Percentiles rank a stretch among this genome's conserved stretches.
These are phyloP conservation scores for Mohoua ochrocephala DNA, from an alignment of 2,113 vertebrate genomes.

Conservation along the genomic window DNA sequence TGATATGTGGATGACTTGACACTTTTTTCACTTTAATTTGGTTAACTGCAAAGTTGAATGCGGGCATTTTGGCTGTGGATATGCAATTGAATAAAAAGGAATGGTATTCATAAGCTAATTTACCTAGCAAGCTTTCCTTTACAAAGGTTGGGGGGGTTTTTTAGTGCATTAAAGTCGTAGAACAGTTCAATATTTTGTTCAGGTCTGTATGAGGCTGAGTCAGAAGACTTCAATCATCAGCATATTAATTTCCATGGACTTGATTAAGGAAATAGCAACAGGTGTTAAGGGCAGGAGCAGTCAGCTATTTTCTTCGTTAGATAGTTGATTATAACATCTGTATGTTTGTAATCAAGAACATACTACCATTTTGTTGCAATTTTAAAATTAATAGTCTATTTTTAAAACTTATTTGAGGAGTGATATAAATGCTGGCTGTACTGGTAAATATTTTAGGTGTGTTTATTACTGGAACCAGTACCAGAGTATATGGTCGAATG, in stretches of 20 bases:
- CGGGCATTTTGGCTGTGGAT: not conserved
- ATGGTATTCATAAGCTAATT: not conserved
- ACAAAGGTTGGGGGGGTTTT: not conserved
- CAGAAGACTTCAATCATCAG: not conserved
- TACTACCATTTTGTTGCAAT: not conserved
- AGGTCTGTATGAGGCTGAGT: not conserved
- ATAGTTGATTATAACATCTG: not conserved
- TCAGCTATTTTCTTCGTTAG: not conserved
- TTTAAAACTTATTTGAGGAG: not conserved
- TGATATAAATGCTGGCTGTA: not conserved
- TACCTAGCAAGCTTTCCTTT: not conserved
- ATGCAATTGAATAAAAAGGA: not conserved
- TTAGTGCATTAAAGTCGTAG: not conserved
- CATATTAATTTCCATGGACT: not conserved
- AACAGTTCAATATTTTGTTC: not conserved
- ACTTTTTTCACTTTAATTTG: not conserved
- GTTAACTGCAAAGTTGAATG: not conserved
- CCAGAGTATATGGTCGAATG: not conserved
- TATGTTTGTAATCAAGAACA: not conserved
- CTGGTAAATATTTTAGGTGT: not conserved
- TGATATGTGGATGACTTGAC: not conserved
- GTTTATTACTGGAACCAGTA: not conserved
- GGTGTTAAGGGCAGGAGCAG: not conserved
- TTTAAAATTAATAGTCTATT: not conserved
- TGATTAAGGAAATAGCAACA: not conserved